phyloP scores from a whole-genome alignment of 2,888 invertebrate genomes.

The Dicyrtomina minuta region DNA sequence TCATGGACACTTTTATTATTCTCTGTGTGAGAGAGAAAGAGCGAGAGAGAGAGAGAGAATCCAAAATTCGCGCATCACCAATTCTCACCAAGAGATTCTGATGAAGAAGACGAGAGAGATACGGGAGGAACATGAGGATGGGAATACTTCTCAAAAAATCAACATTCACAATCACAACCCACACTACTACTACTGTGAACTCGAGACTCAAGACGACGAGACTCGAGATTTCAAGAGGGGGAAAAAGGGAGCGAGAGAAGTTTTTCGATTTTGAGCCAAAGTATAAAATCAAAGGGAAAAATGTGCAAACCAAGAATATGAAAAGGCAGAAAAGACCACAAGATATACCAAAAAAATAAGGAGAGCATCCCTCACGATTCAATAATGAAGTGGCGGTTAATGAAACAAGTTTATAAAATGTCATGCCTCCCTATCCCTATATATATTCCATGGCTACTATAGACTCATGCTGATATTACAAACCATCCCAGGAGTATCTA shows the following conservation, averaged over 20 bases:
- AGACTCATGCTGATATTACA: not conserved
- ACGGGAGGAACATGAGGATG: too few species aligned
- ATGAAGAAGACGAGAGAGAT: not conserved
- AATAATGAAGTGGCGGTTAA: slow-evolving; percentile 19
- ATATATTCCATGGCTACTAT: not conserved
- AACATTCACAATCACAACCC: too few species aligned
- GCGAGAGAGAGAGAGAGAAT: not conserved
- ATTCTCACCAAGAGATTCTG: not conserved
- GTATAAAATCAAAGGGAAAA: too few species aligned
- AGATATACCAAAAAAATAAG: not conserved
- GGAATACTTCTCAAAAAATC: too few species aligned
- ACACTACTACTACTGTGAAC: too few species aligned
- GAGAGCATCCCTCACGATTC: slow-evolving; percentile 21
- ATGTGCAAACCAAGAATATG: too few species aligned
- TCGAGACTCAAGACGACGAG: too few species aligned
- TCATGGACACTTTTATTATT: not conserved
- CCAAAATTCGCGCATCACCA: slow-evolving; percentile 13
- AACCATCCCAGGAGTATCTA: too few species aligned
- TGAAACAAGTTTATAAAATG: slow-evolving; percentile 24
- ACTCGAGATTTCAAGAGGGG: too few species aligned
- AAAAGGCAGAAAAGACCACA: too few species aligned
- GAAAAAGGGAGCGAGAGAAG: too few species aligned
- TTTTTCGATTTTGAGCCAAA: too few species aligned
- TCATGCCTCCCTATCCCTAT: not conserved
- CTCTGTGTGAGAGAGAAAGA: not conserved